Evolutionary conservation across 1,140 invertebrate species (phyloP).

Genomic region (Pristionchus pacificus): DNA sequence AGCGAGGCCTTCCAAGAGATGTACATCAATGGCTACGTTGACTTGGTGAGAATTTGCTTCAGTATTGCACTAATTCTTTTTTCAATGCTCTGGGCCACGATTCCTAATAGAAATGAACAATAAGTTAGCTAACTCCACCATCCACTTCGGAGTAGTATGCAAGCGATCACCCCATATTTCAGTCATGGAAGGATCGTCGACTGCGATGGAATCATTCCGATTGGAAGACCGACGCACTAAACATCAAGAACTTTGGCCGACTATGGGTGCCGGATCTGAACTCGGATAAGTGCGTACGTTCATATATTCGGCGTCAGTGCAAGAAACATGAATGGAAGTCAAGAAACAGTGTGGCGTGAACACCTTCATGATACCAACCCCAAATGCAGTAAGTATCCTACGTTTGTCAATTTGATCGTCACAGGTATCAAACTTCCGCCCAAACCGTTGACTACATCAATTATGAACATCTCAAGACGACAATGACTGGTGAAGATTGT

Average conservation of each 20-base stretch:
- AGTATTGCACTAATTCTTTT: slow-evolving; percentile 1
- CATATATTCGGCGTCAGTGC: too few relatives aligned
- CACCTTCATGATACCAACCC: too few relatives aligned
- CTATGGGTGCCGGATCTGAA: slow-evolving; percentile 39
- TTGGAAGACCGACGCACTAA: slow-evolving; percentile 37
- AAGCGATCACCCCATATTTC: too few relatives aligned
- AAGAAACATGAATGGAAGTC: too few relatives aligned
- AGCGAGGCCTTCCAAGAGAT: slow-evolving; percentile 42
- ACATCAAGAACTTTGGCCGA: slow-evolving; percentile 37
- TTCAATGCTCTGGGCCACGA: slow-evolving; percentile 1
- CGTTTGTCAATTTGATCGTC: too few relatives aligned
- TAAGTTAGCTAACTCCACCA: too few relatives aligned
- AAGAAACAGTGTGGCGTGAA: too few relatives aligned
- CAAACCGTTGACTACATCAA: slow-evolving; percentile 35
- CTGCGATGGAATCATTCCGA: slow-evolving; percentile 31
- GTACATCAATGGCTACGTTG: slow-evolving; percentile 37
- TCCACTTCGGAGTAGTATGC: too few relatives aligned
- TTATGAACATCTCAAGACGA: slow-evolving; percentile 33
- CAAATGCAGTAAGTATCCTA: too few relatives aligned
- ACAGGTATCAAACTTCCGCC: slow-evolving; percentile 35
- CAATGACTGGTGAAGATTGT: slow-evolving; percentile 35
- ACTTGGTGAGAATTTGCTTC: slow-evolving; percentile 21
- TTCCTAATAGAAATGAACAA: background rate
- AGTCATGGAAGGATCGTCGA: slow-evolving; percentile 39
- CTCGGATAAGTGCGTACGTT: slow-evolving; percentile 37